Percentiles rank a stretch among this genome's conserved stretches.
These are phyloP conservation scores for Pseudochirops corinnae DNA, from an alignment of 2,797 vertebrate genomes.

Conservation along the genomic window DNA sequence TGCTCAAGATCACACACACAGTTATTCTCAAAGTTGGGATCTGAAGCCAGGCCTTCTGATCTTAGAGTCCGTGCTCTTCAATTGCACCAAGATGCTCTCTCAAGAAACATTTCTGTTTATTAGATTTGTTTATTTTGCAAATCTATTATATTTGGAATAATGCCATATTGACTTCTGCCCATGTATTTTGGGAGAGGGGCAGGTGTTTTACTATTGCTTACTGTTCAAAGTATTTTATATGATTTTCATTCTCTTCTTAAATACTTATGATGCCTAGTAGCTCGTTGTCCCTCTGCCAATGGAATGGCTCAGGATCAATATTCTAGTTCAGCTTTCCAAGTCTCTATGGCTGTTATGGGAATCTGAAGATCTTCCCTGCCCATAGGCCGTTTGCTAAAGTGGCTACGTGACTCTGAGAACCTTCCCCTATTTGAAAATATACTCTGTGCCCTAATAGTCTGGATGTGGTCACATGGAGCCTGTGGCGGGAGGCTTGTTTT, in stretches of 20 bases:
- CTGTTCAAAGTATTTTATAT: conserved; percentile 63
- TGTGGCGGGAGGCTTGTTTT: no score
- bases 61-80: background rate
- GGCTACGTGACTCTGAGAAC: no score
- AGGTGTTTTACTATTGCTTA: conserved; percentile 22
- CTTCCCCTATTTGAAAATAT: no score
- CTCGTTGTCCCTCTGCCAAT: conserved; percentile 22
- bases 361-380: no score
- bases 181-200: background rate
- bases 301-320: conserved; percentile 44
- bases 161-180: conserved; percentile 58
- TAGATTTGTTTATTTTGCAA: conserved; percentile 50
- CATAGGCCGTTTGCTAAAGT: no score
- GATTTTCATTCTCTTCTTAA: conserved; percentile 58
- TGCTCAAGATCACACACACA: background rate
- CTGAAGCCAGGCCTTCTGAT: background rate
- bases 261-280: conserved; percentile 54
- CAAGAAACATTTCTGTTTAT: conserved; percentile 58
- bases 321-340: conserved; percentile 15
- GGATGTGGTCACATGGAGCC: no score
- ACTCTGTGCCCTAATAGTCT: no score
- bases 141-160: conserved; percentile 61
- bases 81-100: background rate
- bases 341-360: background rate
- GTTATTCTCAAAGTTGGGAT: background rate